Conservation (phyloP, 2,888 invertebrate genomes). For the Dexiosoma caninum region DNA sequence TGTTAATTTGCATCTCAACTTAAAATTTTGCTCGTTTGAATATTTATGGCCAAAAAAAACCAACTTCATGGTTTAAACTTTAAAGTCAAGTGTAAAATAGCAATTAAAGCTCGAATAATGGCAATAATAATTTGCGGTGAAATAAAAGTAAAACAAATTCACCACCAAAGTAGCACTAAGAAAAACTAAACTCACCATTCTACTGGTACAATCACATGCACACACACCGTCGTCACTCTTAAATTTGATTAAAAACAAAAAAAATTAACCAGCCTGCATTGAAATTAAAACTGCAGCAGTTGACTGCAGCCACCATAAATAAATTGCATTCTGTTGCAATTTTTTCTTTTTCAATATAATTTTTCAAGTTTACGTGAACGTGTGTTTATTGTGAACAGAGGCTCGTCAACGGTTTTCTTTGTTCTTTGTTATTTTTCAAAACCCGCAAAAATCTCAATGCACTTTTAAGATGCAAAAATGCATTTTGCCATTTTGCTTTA, state of each 20-base stretch:
- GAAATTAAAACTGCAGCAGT: slow-evolving; percentile 35
- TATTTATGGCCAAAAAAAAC: neutral
- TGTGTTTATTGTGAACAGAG: slow-evolving; percentile 34
- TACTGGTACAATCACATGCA: no score
- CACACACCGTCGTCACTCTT: neutral
- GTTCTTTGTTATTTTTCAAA: slow-evolving; percentile 30
- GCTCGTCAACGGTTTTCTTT: slow-evolving; percentile 53
- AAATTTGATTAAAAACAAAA: neutral
- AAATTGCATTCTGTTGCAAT: slow-evolving; percentile 22
- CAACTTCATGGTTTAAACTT: slow-evolving; percentile 27
- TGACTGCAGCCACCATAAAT: slow-evolving; percentile 4
- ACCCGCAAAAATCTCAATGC: slow-evolving; percentile 29
- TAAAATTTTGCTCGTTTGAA: neutral
- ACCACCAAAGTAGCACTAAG: neutral
- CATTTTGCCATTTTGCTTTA: slow-evolving; percentile 50
- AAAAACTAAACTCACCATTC: slow-evolving; percentile 21
- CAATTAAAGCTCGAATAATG: slow-evolving; percentile 45
- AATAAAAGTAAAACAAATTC: slow-evolving; percentile 10
- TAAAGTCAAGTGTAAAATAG: slow-evolving; percentile 67
- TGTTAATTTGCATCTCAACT: slow-evolving; percentile 20
- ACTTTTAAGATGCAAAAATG: slow-evolving; percentile 61
- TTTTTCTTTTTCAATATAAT: neutral
- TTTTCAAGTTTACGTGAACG: neutral
- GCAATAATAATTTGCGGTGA: neutral
- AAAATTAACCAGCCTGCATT: slow-evolving; percentile 34